Evolutionary conservation across 1,140 invertebrate genomes (phyloP), one percentile per base, ranked within the genome.

Genomic region (Leptonema lineaticorne): DNA sequence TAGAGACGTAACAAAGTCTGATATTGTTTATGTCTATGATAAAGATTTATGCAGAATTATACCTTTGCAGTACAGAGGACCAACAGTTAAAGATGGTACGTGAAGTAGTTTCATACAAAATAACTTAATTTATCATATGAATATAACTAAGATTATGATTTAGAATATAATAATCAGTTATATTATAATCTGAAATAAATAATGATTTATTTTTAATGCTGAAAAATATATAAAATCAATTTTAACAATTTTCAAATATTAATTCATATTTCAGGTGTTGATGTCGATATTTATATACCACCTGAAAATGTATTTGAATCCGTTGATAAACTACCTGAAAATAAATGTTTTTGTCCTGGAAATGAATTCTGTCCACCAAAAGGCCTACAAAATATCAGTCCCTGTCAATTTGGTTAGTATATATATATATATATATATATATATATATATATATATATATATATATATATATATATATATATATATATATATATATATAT

Each of bases 31-130:
- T 66, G 75, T 95, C 6, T 95, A 91, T 76, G 92, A 94, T 73
- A 93, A 94, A 75, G 92, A 94, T 77, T 74, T 95, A 4, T 95
- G 93, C 72, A 84, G 92, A n/a, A 86, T 89, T 0, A 76, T 94
- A 69, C 90, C 91, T 0, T 78, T 94, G 6, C 83, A 88, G 64
- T 91, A 92, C 76, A 83, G 88, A 28, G 82, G 85, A 63, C 83
- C 87, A 22, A 81, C 85, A 3, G 80, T 85, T 57, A 89, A 92
- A 82, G 85, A 88, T 75, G 86, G 87, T 86, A 71, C 79, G 53
- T 56, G 1, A 18, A 22, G 29, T 33, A 14, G 5, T 65, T 28
- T 56, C 5, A 30, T 18, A 33, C 28, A 5, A 16, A n/a, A 56
- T 24, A 6, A 50, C 16, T 28, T 8, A 41, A 4, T 41, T 2